Base-by-base conservation (phyloP, 1,140 invertebrate species). In the Chrysomallon squamiferum region DNA sequence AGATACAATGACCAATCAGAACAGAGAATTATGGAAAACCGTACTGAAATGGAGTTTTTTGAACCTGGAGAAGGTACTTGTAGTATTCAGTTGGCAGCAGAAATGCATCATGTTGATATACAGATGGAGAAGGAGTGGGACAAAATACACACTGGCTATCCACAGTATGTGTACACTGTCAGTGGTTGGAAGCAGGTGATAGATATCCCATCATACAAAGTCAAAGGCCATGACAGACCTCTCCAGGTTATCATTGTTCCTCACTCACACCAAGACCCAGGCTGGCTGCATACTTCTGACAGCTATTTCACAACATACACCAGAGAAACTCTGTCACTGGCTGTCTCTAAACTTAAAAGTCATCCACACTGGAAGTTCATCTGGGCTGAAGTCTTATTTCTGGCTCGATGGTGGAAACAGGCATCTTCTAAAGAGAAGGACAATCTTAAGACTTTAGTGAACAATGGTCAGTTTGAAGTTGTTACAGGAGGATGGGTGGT, bases 401-500 rank as follows among this genome's bases (percentile, higher is more conserved):
- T 99, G 66, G 89, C 93, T 5, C 87, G 93, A 52, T 99, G 96
- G 93, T 99, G 94, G 93, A 89, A 90, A 49, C 90, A 93, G 65
- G 88, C 93, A 25, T 86, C 88, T 0, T 87, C 90, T 45, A 89
- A 89, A 4, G 90, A 89, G 67, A 86, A 89, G 62, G 84, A 87
- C 70, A 90, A 95, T 25, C 91, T 91, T 84, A 90, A 88, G 91
- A 85, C 81, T 63, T 85, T 97, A 33, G 87, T 96, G 3, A 88
- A 91, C 52, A 92, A 92, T 43, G 94, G 95, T 27, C 90, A 94
- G 52, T 87, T 99, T 29, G 96, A 99, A 84, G 93, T 99, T 72
- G 93, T 94, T 0, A 96, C 94, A 0, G 96, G 96, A 1, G 96
- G 96, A 30, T 99, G 96, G 96, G 95, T 98, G 50, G 98, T 99